These are phyloP conservation scores for Dryomyza anilis DNA, from an alignment of 2,888 invertebrate genomes.

Conservation along the genomic window DNA sequence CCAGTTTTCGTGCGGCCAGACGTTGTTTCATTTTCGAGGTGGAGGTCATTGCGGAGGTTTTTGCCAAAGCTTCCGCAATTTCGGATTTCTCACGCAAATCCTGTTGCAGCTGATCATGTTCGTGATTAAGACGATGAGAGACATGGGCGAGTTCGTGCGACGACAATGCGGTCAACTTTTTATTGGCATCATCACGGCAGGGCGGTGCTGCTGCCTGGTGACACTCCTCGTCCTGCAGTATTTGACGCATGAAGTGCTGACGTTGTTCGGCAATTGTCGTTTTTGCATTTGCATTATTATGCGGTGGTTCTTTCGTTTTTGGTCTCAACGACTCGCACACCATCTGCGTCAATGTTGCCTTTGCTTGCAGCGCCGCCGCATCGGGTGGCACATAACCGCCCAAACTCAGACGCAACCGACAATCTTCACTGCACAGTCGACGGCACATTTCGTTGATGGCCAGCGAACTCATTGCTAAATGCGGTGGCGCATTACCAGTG, in stretches of 20 bases:
- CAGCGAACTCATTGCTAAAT: constrained; percentile 34
- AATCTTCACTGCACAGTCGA: constrained; percentile 52
- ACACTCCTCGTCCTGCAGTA: constrained; percentile 35
- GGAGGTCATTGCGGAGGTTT: constrained; percentile 66
- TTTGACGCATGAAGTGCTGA: constrained; percentile 45
- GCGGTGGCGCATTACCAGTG: constrained; percentile 35
- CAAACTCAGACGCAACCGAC: constrained; percentile 44
- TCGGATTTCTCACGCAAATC: constrained; percentile 63
- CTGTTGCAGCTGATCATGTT: constrained; percentile 43
- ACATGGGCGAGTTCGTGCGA: too few species aligned
- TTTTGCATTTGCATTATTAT: neutral
- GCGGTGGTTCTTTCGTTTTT: neutral
- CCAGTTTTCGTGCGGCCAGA: constrained; percentile 65
- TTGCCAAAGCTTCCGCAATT: constrained; percentile 67
- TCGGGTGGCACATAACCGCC: constrained; percentile 35
- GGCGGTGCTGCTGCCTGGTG: constrained; percentile 15
- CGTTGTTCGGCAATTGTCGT: constrained; percentile 43
- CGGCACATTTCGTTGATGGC: constrained; percentile 54
- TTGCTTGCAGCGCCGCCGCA: constrained; percentile 23
- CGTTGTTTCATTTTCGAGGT: constrained; percentile 64
- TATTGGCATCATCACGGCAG: neutral
- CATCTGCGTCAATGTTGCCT: constrained; percentile 23
- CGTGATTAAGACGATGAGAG: too few species aligned
- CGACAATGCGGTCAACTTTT: neutral
- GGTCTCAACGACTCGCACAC: neutral